Evolutionary conservation across 2,888 invertebrate genomes (phyloP).

Genomic region (Dysmachus trigonus): DNA sequence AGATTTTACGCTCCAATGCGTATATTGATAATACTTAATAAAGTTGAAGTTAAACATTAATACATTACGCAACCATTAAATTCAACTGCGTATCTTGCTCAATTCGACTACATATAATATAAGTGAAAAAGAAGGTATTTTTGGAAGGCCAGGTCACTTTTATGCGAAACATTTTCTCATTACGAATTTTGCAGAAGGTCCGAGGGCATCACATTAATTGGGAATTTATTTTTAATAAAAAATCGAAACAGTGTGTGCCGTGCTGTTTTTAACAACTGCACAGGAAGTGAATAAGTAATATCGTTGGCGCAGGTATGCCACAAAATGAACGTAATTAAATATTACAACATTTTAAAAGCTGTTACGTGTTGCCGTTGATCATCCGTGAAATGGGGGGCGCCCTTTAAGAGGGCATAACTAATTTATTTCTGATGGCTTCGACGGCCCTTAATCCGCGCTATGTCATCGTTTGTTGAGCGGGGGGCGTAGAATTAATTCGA

Average conservation of each 20-base stretch:
- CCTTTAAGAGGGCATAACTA: neutral
- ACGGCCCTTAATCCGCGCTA: neutral
- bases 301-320: neutral
- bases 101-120: neutral
- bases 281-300: neutral
- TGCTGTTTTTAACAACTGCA: neutral
- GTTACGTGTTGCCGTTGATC: neutral
- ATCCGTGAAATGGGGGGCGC: neutral
- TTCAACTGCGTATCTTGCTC: neutral
- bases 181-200: neutral
- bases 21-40: too few species aligned
- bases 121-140: neutral
- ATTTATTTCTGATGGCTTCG: neutral
- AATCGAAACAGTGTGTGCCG: neutral
- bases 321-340: neutral
- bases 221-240: neutral
- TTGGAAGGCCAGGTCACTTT: neutral
- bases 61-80: neutral
- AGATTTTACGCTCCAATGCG: too few species aligned
- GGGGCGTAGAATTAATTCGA: neutral
- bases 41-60: neutral
- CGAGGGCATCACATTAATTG: neutral
- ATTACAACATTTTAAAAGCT: neutral
- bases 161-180: neutral
- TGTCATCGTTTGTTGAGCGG: neutral